These are phyloP conservation scores for Astyanax mexicanus DNA, from an alignment of 2,797 vertebrate species.

Conservation along the genomic window DNA sequence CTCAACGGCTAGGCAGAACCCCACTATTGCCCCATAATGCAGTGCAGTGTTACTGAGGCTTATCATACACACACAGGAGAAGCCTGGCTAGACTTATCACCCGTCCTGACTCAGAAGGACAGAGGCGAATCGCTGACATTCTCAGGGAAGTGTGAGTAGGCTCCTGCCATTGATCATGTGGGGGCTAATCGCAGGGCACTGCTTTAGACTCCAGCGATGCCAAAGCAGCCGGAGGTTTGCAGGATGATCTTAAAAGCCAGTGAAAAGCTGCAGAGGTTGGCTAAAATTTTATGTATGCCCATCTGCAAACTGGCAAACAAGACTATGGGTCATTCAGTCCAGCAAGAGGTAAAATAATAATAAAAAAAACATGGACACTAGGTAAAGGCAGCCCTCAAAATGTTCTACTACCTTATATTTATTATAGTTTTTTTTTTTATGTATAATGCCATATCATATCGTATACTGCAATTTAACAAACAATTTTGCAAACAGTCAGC, in stretches of 20 bases:
- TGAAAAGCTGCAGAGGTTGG: slow-evolving; percentile 54
- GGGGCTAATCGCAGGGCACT: slow-evolving; percentile 73
- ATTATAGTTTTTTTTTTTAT: no score
- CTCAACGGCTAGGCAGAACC: slow-evolving; percentile 50
- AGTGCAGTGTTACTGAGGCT: slow-evolving; percentile 54
- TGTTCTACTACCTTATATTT: no score
- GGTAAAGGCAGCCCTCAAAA: no score
- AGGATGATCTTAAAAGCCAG: slow-evolving; percentile 67
- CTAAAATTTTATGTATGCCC: slow-evolving; percentile 67
- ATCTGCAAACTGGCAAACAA: slow-evolving; percentile 69
- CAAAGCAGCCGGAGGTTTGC: slow-evolving; percentile 52
- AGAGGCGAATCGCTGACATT: slow-evolving; percentile 64
- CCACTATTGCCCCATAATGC: slow-evolving; percentile 49
- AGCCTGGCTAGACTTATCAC: slow-evolving; percentile 76
- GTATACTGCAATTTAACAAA: no score
- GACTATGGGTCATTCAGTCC: slow-evolving; percentile 64
- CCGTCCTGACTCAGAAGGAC: slow-evolving; percentile 66
- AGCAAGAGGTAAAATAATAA: slow-evolving; percentile 62
- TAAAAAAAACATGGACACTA: no score
- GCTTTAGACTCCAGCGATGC: slow-evolving; percentile 61
- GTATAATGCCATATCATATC: no score
- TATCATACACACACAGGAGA: slow-evolving; percentile 74
- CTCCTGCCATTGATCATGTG: slow-evolving; percentile 71
- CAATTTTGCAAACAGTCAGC: no score
- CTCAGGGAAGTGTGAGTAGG: slow-evolving; percentile 59